Evolutionary conservation across 2,888 invertebrate species (phyloP), one percentile per base, ranked within the genome.

Genomic region (Caenorhabditis sinica): DNA sequence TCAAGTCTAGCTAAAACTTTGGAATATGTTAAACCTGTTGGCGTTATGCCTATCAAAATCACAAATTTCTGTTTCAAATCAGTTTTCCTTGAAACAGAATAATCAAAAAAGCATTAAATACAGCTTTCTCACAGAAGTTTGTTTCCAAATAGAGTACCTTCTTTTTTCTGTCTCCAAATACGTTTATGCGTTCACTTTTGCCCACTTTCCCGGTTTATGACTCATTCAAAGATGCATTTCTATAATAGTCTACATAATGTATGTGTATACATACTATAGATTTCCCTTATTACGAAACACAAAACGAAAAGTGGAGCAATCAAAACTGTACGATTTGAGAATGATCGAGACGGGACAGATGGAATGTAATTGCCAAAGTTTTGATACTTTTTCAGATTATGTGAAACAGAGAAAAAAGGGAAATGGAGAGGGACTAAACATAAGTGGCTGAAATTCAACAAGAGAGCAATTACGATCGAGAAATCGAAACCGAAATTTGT

Each of bases 241-340:
- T n/a, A n/a, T n/a, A n/a, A n/a, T n/a, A n/a, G 15, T n/a, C 49
- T n/a, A 17, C 17, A 25, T 28, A 15, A 11, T 25, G 4, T 56
- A 63, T 43, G 20, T 13, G 8, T 63, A 23, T 63, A 43, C 33
- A 63, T 36, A n/a, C n/a, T n/a, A n/a, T n/a, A n/a, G n/a, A n/a
- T n/a, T n/a, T n/a, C n/a, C n/a, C n/a, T n/a, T n/a, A n/a, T n/a
- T n/a, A n/a, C n/a, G n/a, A n/a, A n/a, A n/a, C n/a, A n/a, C n/a
- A 40, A 15, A 23, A 40, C 13, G 23, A 23, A 49, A 28, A 60
- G 28, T 9, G 56, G 71, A 56, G 77, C 77, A 77, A 71, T 77
- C 69, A 77, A 77, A 77, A 77, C 69, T 71, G 36, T 71, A 77
- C 77, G 71, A 71, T 66, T 65, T 65, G 2, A 9, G 20, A n/a